Evolutionary conservation across 2,113 vertebrate species (phyloP), one percentile per base, ranked within the genome.

Genomic region (Daphoenositta chrysoptera): DNA sequence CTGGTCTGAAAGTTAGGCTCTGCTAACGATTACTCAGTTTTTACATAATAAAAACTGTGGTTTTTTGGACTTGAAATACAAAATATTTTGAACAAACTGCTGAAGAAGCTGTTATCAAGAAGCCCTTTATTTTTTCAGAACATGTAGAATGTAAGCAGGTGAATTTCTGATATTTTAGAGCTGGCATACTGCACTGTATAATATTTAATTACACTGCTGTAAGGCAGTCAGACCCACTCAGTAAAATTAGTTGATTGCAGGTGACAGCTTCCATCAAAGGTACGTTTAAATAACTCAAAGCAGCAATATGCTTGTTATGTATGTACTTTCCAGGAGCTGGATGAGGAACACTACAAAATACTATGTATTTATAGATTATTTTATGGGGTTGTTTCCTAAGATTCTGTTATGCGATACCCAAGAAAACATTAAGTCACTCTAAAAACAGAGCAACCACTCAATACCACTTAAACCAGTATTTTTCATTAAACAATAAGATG

Each of bases 261-360:
- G 58, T 69, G 70, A 85, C 39, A 50, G 54, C 18, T 79, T 44
- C 19, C 30, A 61, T 1, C 35, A 35, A 71, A 69, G 26, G 64
- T 47, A 89, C 35, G 68, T 10, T 90, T 87, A 88, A 93, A 71
- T 44, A 87, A 85, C 11, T 3, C 5, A 35, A 77, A 91, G 35
- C 19, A 83, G 45, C 35, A 65, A 40, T 6, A 63, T 0, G 0
- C 22, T 87, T 73, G 33, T 47, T 89, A 0, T 47, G 72, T 30
- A 61, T 60, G 23, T 35, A 70, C 13, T 19, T 28, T 78, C 35
- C 58, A 42, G 45, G 45, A 83, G 31, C 22, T 76, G 15, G 26
- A 80, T 39, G 22, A 78, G 30, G 10, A 92, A 35, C 47, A 86
- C 18, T 48, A 40, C 19, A 72, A 75, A 87, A 71, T 33, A 68